A percentile compares a stretch with the other conserved stretches of the same genome.
Evolutionary conservation across 2,888 invertebrate species (phyloP).

Genomic region (Pollenia amentaria): DNA sequence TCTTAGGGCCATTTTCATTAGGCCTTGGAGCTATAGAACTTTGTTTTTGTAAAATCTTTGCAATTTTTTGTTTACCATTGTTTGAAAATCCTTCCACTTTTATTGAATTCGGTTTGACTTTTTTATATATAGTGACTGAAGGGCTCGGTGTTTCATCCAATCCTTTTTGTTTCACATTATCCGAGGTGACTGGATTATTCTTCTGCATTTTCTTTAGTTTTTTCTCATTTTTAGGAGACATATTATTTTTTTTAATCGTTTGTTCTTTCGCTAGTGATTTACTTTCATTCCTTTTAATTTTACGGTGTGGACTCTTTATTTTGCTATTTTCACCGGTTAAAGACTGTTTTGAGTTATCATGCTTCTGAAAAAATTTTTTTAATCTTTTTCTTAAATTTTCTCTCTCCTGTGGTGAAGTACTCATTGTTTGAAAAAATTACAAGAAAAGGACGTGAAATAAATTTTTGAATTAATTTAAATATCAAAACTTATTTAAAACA

Average conservation of each 20-base stretch:
- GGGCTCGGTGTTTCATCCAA: not conserved
- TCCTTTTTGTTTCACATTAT: not conserved
- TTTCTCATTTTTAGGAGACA: too few species aligned
- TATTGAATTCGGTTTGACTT: not conserved
- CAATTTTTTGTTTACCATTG: not conserved
- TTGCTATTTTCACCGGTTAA: not conserved
- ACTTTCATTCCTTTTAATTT: not conserved
- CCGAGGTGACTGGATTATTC: not conserved
- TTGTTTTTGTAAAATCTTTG: not conserved
- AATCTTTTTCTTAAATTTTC: conserved; percentile 68
- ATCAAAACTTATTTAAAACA: not conserved
- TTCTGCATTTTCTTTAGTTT: too few species aligned
- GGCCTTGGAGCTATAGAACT: not conserved
- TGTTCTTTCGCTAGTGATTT: not conserved
- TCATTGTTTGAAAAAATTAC: conserved; percentile 24
- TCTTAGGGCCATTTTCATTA: not conserved
- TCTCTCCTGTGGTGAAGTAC: conserved; percentile 43
- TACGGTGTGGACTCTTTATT: not conserved
- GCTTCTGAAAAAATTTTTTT: conserved; percentile 63
- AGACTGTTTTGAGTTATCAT: conserved; percentile 5
- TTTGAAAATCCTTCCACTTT: not conserved
- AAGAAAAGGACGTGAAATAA: not conserved
- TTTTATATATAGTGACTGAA: not conserved
- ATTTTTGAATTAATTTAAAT: not conserved
- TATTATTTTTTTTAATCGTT: not conserved